These are phyloP conservation scores for Drosophila bunnanda DNA, from an alignment of 2,888 invertebrate genomes.

Conservation along the genomic window DNA sequence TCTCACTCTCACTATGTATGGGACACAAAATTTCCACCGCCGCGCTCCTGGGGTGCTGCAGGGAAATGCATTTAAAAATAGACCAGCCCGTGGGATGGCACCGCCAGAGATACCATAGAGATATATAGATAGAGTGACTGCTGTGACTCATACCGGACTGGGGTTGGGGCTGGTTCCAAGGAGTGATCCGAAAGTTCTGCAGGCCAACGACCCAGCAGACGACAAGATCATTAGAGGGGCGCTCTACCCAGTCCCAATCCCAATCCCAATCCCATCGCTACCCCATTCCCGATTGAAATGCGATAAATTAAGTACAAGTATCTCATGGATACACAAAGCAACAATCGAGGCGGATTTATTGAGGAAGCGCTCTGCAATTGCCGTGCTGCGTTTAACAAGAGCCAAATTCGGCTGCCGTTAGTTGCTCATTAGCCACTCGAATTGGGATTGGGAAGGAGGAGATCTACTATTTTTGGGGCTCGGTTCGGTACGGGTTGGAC, in stretches of 20 bases:
- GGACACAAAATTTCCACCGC: conserved; percentile 67
- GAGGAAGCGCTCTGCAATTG: conserved; percentile 72
- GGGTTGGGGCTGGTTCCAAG: conserved; percentile 5
- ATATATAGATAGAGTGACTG: conserved; percentile 21
- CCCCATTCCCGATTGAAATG: conserved; percentile 18
- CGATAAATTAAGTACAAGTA: conserved; percentile 34
- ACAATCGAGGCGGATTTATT: conserved; percentile 52
- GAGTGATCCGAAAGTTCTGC: conserved; percentile 33
- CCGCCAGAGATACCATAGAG: conserved; percentile 4
- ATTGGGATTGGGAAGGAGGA: conserved; percentile 8
- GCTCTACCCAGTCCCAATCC: neutral
- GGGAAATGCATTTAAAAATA: conserved; percentile 73
- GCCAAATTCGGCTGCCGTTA: conserved; percentile 31
- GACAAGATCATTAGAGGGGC: conserved; percentile 68
- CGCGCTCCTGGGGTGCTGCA: conserved; percentile 75
- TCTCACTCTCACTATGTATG: conserved; percentile 56
- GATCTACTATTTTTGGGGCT: conserved; percentile 37
- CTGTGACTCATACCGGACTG: conserved; percentile 45
- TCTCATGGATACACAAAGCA: conserved; percentile 33
- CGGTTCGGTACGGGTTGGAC: conserved; percentile 12
- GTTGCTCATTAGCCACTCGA: conserved; percentile 33
- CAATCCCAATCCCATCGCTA: neutral
- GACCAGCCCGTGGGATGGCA: conserved; percentile 52
- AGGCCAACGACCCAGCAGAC: conserved; percentile 71
- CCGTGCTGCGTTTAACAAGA: conserved; percentile 71